Evolutionary conservation across 2,888 invertebrate genomes (phyloP).

Genomic region (Phragmatobia fuliginosa): DNA sequence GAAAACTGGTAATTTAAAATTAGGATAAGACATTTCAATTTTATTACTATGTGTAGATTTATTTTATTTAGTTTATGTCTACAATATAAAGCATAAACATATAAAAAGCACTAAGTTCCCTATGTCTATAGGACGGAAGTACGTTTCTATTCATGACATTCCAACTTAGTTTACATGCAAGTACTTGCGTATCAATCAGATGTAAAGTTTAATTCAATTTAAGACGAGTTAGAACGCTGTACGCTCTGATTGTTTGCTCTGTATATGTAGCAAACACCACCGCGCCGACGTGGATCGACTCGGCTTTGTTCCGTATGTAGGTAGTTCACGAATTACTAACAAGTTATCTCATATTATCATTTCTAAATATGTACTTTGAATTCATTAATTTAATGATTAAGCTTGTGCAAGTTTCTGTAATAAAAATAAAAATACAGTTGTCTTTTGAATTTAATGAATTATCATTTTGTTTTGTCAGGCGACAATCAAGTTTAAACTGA

Average conservation of each 20-base stretch:
- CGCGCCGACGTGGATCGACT: background rate
- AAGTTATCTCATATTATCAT: conserved; percentile 1
- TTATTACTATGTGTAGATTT: background rate
- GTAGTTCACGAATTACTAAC: conserved; percentile 1
- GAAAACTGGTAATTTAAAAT: too few relatives aligned
- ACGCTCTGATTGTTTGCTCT: conserved; percentile 17
- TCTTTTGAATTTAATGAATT: too few relatives aligned
- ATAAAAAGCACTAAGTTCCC: background rate
- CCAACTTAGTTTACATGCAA: background rate
- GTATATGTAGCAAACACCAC: background rate
- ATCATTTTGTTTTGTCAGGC: too few relatives aligned
- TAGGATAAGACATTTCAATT: too few relatives aligned
- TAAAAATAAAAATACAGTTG: background rate
- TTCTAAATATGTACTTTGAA: background rate
- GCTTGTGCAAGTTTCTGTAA: background rate
- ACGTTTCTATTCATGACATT: background rate
- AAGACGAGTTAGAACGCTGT: conserved; percentile 23
- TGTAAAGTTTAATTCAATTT: conserved; percentile 49
- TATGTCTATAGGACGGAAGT: background rate
- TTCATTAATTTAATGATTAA: background rate
- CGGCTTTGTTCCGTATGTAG: background rate
- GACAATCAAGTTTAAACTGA: too few relatives aligned
- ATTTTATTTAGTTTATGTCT: background rate
- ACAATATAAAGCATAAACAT: background rate
- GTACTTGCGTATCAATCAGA: conserved; percentile 12